Conservation (phyloP, 2,113 vertebrate genomes). For the Ptychochromis oligacanthus region DNA sequence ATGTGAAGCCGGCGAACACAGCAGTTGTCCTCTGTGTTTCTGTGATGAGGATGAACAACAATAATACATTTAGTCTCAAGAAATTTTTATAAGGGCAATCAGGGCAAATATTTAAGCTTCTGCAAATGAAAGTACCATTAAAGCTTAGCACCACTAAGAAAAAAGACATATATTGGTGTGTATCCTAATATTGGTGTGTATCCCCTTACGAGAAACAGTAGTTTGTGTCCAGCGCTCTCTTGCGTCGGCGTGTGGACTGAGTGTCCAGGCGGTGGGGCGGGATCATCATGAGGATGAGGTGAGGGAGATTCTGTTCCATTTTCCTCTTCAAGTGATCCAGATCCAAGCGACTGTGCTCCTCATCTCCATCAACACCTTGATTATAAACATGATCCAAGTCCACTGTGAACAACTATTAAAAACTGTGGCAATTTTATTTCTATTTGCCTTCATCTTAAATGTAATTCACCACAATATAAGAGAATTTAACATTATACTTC, state of each 20-base stretch:
- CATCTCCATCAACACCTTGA: constrained; percentile 88
- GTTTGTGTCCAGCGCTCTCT: constrained; percentile 91
- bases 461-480: not conserved
- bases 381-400: not conserved
- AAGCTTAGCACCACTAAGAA: not conserved
- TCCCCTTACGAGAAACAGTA: constrained; percentile 90
- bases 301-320: constrained; percentile 87
- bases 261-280: constrained; percentile 89
- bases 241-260: constrained; percentile 83
- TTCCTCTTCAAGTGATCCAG: constrained; percentile 85
- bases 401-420: not conserved
- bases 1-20: constrained; percentile 93
- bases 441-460: too few species aligned
- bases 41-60: constrained; percentile 44
- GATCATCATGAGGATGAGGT: constrained; percentile 95
- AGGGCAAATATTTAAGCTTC: not conserved
- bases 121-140: not conserved
- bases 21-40: constrained; percentile 92
- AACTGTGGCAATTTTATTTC: constrained; percentile 8
- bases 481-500: not conserved
- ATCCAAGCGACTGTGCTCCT: constrained; percentile 87
- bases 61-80: not conserved
- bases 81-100: not conserved
- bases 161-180: not conserved
- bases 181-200: not conserved